These are phyloP conservation scores for Bujurquina vittata DNA, from an alignment of 2,113 vertebrate species.

Conservation along the genomic window DNA sequence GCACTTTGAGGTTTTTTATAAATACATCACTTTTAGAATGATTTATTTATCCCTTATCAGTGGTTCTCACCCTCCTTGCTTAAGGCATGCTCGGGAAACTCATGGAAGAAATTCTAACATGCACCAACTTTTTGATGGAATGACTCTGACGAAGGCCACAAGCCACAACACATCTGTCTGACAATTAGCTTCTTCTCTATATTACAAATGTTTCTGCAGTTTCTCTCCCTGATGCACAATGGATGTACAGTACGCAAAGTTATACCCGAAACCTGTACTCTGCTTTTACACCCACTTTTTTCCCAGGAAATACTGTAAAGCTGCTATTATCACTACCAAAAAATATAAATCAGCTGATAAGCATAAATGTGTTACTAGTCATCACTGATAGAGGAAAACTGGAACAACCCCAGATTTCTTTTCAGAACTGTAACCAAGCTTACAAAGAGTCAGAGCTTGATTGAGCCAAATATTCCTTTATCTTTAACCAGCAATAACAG, in stretches of 20 bases:
- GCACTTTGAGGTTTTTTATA: slow-evolving; percentile 55
- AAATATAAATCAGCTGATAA: neutral
- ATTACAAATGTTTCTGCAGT: neutral
- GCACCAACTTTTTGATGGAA: neutral
- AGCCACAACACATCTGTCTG: neutral
- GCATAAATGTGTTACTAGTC: neutral
- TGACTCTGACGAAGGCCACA: neutral
- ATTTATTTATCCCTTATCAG: slow-evolving; percentile 62
- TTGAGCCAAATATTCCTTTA: neutral
- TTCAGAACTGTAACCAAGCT: neutral
- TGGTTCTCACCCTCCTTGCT: slow-evolving; percentile 26
- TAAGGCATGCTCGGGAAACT: neutral
- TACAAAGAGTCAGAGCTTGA: neutral
- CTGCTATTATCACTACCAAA: neutral
- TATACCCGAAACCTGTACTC: neutral
- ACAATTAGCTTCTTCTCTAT: neutral
- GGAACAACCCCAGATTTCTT: neutral
- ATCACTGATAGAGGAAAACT: neutral
- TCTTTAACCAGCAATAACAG: neutral
- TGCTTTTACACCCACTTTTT: neutral
- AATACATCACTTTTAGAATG: slow-evolving; percentile 24
- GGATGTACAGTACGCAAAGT: neutral
- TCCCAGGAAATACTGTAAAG: neutral
- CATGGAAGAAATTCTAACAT: neutral
- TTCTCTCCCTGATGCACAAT: neutral